Conservation (phyloP, 2,113 vertebrate species). For the Scytalopus superciliaris region DNA sequence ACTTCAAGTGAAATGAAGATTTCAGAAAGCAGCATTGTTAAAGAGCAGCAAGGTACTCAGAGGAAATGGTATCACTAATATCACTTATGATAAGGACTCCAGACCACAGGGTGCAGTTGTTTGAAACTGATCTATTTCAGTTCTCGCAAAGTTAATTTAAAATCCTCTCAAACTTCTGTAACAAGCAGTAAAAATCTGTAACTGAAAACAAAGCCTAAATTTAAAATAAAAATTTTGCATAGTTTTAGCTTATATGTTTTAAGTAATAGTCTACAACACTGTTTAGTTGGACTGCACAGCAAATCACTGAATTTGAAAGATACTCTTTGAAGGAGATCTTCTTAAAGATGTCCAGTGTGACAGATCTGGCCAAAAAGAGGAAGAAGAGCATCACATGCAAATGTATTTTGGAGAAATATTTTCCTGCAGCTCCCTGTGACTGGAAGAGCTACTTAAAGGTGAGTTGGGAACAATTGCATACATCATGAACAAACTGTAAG, state of each 20-base stretch:
- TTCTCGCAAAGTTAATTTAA: not conserved
- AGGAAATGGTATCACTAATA: not conserved
- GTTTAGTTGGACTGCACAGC: not conserved
- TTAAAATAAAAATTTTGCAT: not conserved
- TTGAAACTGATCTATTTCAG: not conserved
- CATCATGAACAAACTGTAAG: not conserved
- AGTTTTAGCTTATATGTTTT: not conserved
- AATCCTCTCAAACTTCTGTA: not conserved
- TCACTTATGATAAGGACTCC: not conserved
- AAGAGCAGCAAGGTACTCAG: not conserved
- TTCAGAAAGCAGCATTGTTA: not conserved
- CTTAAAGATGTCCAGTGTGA: not conserved
- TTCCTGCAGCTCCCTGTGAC: not conserved
- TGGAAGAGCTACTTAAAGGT: not conserved
- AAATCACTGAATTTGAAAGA: not conserved
- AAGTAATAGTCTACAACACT: not conserved
- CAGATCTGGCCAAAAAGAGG: not conserved
- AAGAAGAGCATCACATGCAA: not conserved
- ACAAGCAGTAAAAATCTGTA: not conserved
- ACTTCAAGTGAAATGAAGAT: not conserved
- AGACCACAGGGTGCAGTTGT: not conserved
- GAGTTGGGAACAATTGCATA: not conserved
- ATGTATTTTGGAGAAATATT: not conserved
- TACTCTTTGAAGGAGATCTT: not conserved
- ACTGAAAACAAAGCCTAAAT: not conserved